Conservation (phyloP, 2,113 vertebrate species). For the Hippocampus guttulatus region DNA sequence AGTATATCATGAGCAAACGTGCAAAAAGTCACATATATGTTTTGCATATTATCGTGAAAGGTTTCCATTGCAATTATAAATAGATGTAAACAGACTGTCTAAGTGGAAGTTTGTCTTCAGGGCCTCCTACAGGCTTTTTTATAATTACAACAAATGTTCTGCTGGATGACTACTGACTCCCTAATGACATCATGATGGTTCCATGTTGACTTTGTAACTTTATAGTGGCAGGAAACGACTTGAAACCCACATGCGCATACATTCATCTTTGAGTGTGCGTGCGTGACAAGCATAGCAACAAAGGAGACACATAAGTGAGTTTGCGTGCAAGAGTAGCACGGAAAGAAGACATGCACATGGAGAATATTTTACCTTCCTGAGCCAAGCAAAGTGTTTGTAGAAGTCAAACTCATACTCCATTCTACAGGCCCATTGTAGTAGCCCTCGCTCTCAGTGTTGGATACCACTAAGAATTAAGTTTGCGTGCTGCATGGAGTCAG, state of each 20-base stretch:
- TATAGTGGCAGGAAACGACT: conserved; percentile 25
- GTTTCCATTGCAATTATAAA: not conserved
- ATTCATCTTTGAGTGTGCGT: conserved; percentile 8
- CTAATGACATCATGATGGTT: conserved; percentile 38
- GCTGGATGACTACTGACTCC: conserved; percentile 16
- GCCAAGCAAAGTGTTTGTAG: conserved; percentile 96
- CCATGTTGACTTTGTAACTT: conserved; percentile 14
- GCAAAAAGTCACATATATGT: not conserved
- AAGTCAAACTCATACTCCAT: conserved; percentile 98
- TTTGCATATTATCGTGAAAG: not conserved
- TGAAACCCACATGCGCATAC: conserved; percentile 24
- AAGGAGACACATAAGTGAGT: conserved; percentile 17
- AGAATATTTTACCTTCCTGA: conserved; percentile 87
- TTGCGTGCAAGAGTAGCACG: conserved; percentile 3
- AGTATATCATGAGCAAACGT: not conserved
- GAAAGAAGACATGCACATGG: conserved; percentile 1
- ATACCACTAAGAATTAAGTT: conserved; percentile 27
- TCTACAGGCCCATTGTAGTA: conserved; percentile 83
- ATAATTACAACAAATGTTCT: conserved; percentile 17
- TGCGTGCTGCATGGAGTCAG: conserved; percentile 14
- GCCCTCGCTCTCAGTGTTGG: conserved; percentile 62
- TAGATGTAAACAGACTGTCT: not conserved
- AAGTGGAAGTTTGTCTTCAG: conserved; percentile 5
- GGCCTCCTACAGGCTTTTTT: not conserved
- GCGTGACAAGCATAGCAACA: not conserved